A percentile compares a stretch with the other conserved stretches of the same genome.
Conservation (phyloP, 2,113 vertebrate species). For the Spizaetus ornatus region DNA sequence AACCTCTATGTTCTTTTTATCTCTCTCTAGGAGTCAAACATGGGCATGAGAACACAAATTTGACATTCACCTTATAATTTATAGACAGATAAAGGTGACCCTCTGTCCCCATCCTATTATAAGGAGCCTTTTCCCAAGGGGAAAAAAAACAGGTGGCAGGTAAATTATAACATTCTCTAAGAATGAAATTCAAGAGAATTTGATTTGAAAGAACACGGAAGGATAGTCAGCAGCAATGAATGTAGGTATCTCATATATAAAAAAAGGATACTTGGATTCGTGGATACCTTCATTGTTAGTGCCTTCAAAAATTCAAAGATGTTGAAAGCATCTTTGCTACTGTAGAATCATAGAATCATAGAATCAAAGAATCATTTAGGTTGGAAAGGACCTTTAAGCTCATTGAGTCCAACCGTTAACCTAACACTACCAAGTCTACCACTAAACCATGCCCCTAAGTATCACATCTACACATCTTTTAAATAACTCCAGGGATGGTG, state of each 20-base stretch:
- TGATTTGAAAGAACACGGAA: not conserved
- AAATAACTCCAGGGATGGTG: too few species aligned
- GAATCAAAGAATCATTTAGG: too few species aligned
- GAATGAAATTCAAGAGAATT: not conserved
- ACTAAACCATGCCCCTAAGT: too few species aligned
- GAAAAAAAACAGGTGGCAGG: not conserved
- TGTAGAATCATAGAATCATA: not conserved
- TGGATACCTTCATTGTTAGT: not conserved
- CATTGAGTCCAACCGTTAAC: too few species aligned
- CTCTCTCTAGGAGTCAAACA: not conserved
- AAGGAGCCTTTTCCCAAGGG: not conserved
- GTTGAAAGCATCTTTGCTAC: not conserved
- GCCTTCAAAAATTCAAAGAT: not conserved
- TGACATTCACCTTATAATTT: not conserved
- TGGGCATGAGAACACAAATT: not conserved
- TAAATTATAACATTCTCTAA: not conserved
- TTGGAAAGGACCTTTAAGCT: not conserved
- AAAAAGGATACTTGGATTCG: not conserved
- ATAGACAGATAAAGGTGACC: not conserved
- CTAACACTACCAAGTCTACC: too few species aligned
- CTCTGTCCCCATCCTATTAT: not conserved
- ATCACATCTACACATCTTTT: too few species aligned
- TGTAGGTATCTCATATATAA: not conserved
- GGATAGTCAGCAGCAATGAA: not conserved
- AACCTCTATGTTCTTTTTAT: not conserved